phyloP scores from a whole-genome alignment of 2,888 invertebrate genomes.

The Drosophila percnosoma region DNA sequence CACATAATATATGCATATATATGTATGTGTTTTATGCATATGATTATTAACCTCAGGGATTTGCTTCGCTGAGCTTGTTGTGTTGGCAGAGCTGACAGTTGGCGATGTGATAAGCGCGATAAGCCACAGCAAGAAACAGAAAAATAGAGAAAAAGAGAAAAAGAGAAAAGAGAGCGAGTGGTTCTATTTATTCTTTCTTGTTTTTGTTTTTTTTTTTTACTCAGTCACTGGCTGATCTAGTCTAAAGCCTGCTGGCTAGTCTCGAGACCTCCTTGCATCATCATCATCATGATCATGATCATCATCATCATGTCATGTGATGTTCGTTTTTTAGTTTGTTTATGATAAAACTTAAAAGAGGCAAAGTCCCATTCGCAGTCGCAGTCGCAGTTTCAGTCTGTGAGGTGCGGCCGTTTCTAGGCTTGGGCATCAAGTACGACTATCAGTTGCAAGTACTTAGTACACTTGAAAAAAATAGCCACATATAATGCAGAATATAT shows the following conservation, averaged over 20 bases:
- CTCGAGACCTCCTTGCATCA: conserved; percentile 64
- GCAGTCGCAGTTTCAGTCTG: conserved; percentile 12
- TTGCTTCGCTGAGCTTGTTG: conserved; percentile 56
- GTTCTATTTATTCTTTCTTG: neutral
- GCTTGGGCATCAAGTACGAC: conserved; percentile 32
- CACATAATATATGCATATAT: conserved; percentile 9
- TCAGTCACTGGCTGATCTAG: conserved; percentile 21
- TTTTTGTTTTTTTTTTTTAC: neutral
- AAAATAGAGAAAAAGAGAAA: neutral
- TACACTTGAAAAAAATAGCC: conserved; percentile 1
- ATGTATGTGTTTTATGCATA: conserved; percentile 23
- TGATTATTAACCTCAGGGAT: conserved; percentile 50
- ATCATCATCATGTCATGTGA: conserved; percentile 65
- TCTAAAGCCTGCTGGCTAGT: conserved; percentile 48
- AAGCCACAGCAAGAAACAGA: conserved; percentile 42
- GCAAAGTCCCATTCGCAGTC: conserved; percentile 9
- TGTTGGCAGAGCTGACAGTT: conserved; percentile 65
- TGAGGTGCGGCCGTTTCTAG: conserved; percentile 43
- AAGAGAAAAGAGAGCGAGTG: conserved; percentile 1
- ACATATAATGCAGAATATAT: neutral
- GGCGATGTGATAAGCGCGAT: conserved; percentile 76
- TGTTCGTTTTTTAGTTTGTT: conserved; percentile 49
- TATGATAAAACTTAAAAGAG: conserved; percentile 51
- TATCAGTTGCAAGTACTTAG: conserved; percentile 36
- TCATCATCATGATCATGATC: conserved; percentile 30